A percentile compares a stretch with the other conserved stretches of the same genome.
Evolutionary conservation across 2,888 invertebrate genomes (phyloP).

Genomic region (Balanococcus diminutus): DNA sequence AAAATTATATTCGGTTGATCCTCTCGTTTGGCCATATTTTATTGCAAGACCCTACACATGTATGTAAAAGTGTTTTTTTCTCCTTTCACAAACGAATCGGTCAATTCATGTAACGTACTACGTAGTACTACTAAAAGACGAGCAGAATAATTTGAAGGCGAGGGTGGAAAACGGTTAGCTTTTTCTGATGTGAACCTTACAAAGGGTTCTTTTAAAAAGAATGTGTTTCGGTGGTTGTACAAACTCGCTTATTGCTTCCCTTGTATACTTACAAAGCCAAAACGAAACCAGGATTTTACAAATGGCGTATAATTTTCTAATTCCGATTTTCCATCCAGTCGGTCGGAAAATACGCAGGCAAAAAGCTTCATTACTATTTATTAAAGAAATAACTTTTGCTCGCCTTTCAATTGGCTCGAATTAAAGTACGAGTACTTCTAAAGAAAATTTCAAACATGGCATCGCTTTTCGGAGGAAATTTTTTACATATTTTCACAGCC

Average conservation of each 20-base stretch:
- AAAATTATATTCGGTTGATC: neutral
- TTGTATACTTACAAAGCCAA: slow-evolving; percentile 28
- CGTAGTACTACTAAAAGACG: neutral
- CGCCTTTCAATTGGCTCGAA: slow-evolving; percentile 32
- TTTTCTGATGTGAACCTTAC: slow-evolving; percentile 19
- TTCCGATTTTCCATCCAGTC: slow-evolving; percentile 40
- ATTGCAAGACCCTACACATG: neutral
- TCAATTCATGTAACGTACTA: neutral
- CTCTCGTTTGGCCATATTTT: neutral
- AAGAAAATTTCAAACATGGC: neutral
- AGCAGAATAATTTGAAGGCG: slow-evolving; percentile 16
- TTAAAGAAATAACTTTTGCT: slow-evolving; percentile 40
- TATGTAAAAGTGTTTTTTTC: neutral
- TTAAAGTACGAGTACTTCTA: slow-evolving; percentile 3
- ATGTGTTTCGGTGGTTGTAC: slow-evolving; percentile 42
- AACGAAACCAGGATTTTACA: slow-evolving; percentile 35
- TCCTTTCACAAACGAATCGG: slow-evolving; percentile 15
- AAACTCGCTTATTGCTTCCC: slow-evolving; percentile 42
- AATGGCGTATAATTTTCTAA: slow-evolving; percentile 40
- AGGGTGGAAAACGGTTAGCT: slow-evolving; percentile 5
- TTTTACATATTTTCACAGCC: slow-evolving; percentile 2
- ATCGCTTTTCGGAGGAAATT: neutral
- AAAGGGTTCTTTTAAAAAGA: slow-evolving; percentile 41
- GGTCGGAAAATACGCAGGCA: slow-evolving; percentile 21
- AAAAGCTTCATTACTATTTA: slow-evolving; percentile 40